Conservation (phyloP, 2,888 invertebrate genomes). For the Idaea dimidiata region DNA sequence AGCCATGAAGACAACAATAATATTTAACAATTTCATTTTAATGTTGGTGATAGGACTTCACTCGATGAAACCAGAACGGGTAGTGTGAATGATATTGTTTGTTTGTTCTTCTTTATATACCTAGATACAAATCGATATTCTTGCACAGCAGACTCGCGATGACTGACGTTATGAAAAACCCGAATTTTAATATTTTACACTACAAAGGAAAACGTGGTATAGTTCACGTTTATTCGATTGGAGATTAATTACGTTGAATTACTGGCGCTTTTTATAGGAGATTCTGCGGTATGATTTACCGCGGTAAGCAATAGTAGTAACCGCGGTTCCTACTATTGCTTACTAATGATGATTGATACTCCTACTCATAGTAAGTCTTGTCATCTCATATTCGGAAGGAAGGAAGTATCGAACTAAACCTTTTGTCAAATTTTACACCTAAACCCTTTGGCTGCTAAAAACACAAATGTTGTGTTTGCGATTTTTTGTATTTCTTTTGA, state of each 20-base stretch:
- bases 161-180: background rate
- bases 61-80: background rate
- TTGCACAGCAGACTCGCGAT: background rate
- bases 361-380: background rate
- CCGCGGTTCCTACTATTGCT: too few relatives aligned
- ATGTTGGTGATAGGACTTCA: background rate
- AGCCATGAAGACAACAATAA: conserved; percentile 20
- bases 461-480: too few relatives aligned
- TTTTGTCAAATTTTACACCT: too few relatives aligned
- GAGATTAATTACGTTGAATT: background rate
- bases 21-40: conserved; percentile 19
- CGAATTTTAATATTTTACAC: background rate
- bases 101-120: background rate
- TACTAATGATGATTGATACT: too few relatives aligned
- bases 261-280: background rate
- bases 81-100: background rate
- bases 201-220: background rate
- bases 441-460: too few relatives aligned
- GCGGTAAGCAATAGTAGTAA: too few relatives aligned
- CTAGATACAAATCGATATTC: background rate
- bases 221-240: background rate
- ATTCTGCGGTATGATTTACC: background rate
- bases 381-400: background rate
- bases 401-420: background rate
- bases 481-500: too few relatives aligned